Conservation (phyloP, 2,888 invertebrate species). For the Platycnemis pennipes region DNA sequence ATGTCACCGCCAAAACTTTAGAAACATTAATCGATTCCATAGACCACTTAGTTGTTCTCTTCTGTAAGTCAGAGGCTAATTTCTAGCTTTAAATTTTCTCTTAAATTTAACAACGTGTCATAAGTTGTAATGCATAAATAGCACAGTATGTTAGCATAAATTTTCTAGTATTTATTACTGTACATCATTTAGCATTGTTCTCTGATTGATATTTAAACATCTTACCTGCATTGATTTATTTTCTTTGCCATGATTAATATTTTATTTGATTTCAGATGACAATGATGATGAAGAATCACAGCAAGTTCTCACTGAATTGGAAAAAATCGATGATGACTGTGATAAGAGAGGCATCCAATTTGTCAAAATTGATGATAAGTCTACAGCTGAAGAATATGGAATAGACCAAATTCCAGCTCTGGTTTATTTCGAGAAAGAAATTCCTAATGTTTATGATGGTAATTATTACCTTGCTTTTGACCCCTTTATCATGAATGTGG, state of each 20-base stretch:
- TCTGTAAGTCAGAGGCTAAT: conserved; percentile 86
- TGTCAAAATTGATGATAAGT: conserved; percentile 93
- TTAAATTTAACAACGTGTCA: neutral
- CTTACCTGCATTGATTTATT: neutral
- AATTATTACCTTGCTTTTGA: conserved; percentile 74
- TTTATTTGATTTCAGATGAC: conserved; percentile 85
- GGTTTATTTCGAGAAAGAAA: conserved; percentile 96
- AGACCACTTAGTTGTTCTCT: conserved; percentile 94
- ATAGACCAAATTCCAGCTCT: conserved; percentile 91
- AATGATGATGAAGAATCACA: conserved; percentile 94
- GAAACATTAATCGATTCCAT: conserved; percentile 93
- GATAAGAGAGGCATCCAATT: conserved; percentile 95
- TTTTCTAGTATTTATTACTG: neutral
- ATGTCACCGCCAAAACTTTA: conserved; percentile 94
- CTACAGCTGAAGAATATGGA: conserved; percentile 92
- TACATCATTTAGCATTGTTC: conserved; percentile 19
- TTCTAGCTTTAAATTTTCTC: no score
- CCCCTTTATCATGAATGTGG: no score
- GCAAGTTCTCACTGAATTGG: conserved; percentile 91
- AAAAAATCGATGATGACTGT: conserved; percentile 96
- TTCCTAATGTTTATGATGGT: conserved; percentile 96
- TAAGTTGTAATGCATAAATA: neutral
- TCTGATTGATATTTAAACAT: conserved; percentile 40
- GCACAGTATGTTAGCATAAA: neutral
- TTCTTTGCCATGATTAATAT: conserved; percentile 38